Evolutionary conservation across 1,140 invertebrate species (phyloP).

Genomic region (Agraylea sexmaculata): DNA sequence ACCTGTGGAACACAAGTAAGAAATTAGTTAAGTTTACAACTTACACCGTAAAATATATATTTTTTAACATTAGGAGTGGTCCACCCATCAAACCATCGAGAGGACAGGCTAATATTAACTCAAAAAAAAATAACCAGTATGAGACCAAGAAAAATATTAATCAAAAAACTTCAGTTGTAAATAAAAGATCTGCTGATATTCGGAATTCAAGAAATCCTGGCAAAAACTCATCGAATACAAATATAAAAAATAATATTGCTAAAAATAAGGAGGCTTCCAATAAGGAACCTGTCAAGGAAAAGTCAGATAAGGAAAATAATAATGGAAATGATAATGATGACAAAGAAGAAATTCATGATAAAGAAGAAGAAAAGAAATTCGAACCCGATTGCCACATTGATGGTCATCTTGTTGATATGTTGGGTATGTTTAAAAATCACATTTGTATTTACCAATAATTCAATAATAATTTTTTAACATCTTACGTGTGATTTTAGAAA

Average conservation of each 20-base stretch:
- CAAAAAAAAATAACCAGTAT: slow-evolving; percentile 2
- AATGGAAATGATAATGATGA: slow-evolving; percentile 49
- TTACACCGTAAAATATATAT: neutral
- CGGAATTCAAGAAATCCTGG: neutral
- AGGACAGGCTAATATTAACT: slow-evolving; percentile 19
- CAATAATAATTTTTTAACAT: slow-evolving; percentile 2
- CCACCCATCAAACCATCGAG: slow-evolving; percentile 19
- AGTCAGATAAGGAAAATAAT: slow-evolving; percentile 45
- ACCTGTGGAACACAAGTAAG: slow-evolving; percentile 62
- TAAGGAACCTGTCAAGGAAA: slow-evolving; percentile 38
- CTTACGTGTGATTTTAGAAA: slow-evolving; percentile 49
- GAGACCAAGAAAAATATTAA: slow-evolving; percentile 11
- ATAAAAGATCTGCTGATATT: slow-evolving; percentile 8
- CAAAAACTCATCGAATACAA: slow-evolving; percentile 12
- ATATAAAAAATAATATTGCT: slow-evolving; percentile 23
- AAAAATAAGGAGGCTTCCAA: slow-evolving; percentile 37
- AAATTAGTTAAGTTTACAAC: neutral
- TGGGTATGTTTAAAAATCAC: slow-evolving; percentile 44
- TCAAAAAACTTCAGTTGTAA: slow-evolving; percentile 4
- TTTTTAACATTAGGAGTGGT: slow-evolving; percentile 14
- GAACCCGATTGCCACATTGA: slow-evolving; percentile 78
- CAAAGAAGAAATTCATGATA: slow-evolving; percentile 55
- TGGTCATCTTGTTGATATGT: slow-evolving; percentile 86
- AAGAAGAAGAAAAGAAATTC: slow-evolving; percentile 77
- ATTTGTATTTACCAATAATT: neutral